Percentiles rank a stretch among this genome's conserved stretches.
Conservation (phyloP, 2,888 invertebrate species). For the Tipula lateralis region DNA sequence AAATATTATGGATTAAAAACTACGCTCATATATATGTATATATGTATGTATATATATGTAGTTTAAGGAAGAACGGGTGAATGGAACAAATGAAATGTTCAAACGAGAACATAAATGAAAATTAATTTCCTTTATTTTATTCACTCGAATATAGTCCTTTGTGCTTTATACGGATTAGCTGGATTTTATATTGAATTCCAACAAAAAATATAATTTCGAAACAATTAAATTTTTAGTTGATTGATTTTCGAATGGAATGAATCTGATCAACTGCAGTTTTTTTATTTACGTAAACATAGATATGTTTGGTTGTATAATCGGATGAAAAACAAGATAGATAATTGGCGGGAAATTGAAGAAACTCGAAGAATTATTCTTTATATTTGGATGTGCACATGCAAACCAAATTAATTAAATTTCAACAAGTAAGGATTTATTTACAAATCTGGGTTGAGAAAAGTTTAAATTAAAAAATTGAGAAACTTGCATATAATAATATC, state of each 20-base stretch:
- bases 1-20: background rate
- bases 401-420: too few species aligned
- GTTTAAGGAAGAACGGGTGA: background rate
- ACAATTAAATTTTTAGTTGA: background rate
- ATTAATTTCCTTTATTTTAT: background rate
- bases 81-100: background rate
- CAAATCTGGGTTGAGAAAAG: too few species aligned
- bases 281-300: too few species aligned
- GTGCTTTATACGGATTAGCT: background rate
- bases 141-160: background rate
- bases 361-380: too few species aligned
- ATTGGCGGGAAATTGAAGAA: too few species aligned
- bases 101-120: background rate
- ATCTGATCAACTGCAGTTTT: background rate
- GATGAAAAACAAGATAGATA: too few species aligned
- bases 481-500: too few species aligned
- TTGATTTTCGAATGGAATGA: background rate
- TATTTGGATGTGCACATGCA: too few species aligned
- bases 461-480: too few species aligned
- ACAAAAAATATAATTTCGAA: background rate
- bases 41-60: background rate
- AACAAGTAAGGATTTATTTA: too few species aligned
- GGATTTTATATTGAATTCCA: background rate
- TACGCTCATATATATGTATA: background rate
- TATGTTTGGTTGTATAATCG: too few species aligned